Evolutionary conservation across 2,888 invertebrate genomes (phyloP).

Genomic region (Parnassius glacialis): DNA sequence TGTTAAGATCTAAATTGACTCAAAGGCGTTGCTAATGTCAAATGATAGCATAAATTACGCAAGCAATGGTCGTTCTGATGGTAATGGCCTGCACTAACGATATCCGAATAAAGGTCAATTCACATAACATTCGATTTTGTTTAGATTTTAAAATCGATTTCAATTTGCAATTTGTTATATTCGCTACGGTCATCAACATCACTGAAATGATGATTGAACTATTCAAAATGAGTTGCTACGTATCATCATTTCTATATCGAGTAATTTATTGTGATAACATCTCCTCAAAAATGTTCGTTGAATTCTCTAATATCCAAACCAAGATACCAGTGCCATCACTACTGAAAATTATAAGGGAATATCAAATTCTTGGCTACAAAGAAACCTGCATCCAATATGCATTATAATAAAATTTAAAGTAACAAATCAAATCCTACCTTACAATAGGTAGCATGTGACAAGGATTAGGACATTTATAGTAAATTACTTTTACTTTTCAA

Average conservation of each 20-base stretch:
- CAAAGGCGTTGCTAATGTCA: not conserved
- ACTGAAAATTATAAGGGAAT: too few species aligned
- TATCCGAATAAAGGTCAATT: slow-evolving; percentile 15
- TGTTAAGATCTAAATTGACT: slow-evolving; percentile 2
- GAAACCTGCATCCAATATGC: too few species aligned
- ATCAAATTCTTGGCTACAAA: too few species aligned
- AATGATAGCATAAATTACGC: slow-evolving; percentile 15
- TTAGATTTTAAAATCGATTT: slow-evolving; percentile 8
- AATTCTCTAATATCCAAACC: too few species aligned
- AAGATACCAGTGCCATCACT: too few species aligned
- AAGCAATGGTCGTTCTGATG: slow-evolving; percentile 8
- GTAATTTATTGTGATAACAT: too few species aligned
- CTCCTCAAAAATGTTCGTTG: too few species aligned
- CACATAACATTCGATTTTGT: slow-evolving; percentile 8
- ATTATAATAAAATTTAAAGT: too few species aligned
- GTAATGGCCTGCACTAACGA: slow-evolving; percentile 17
- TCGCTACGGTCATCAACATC: not conserved
- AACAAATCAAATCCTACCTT: too few species aligned
- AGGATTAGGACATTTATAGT: too few species aligned
- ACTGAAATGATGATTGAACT: slow-evolving; percentile 16
- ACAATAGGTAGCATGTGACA: too few species aligned
- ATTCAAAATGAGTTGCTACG: not conserved
- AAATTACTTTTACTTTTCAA: too few species aligned
- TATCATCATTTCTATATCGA: not conserved
- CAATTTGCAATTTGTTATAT: not conserved